phyloP scores from a whole-genome alignment of 92 coral and sea anemone species.

The Anthopleura xanthogrammica region DNA sequence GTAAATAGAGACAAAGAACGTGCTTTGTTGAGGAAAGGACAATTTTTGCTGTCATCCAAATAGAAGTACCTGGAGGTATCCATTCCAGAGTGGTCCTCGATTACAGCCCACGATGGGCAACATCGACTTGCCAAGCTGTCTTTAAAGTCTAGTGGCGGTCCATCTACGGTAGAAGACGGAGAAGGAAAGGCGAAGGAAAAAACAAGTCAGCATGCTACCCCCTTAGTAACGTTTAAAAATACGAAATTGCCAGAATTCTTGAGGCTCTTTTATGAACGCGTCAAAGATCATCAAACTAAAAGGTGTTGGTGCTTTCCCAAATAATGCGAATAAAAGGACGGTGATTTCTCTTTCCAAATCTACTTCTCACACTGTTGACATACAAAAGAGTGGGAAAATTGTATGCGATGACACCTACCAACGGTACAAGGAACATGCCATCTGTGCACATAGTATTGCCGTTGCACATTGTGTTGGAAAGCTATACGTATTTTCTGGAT shows the following conservation, averaged over 20 bases:
- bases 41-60: conserved; percentile 10
- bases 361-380: conserved; percentile 52
- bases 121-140: not conserved
- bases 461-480: too few relatives aligned
- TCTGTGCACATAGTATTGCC: conserved; percentile 43
- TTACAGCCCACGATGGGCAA: conserved; percentile 24
- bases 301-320: conserved; percentile 49
- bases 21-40: conserved; percentile 38
- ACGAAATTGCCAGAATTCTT: conserved; percentile 47
- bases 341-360: conserved; percentile 47
- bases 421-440: conserved; percentile 35
- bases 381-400: conserved; percentile 27
- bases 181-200: too few relatives aligned
- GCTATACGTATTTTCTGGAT: too few relatives aligned
- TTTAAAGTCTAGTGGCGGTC: not conserved
- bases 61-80: conserved; percentile 35
- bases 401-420: conserved; percentile 47
- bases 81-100: conserved; percentile 27
- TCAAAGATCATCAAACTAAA: conserved; percentile 32
- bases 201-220: not conserved
- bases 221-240: conserved; percentile 19
- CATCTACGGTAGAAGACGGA: not conserved
- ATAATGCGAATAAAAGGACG: conserved; percentile 30
- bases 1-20: conserved; percentile 24
- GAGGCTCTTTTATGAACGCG: conserved; percentile 55